phyloP scores from a whole-genome alignment of 1,140 invertebrate species.

The Zaprionus tsacasi region DNA sequence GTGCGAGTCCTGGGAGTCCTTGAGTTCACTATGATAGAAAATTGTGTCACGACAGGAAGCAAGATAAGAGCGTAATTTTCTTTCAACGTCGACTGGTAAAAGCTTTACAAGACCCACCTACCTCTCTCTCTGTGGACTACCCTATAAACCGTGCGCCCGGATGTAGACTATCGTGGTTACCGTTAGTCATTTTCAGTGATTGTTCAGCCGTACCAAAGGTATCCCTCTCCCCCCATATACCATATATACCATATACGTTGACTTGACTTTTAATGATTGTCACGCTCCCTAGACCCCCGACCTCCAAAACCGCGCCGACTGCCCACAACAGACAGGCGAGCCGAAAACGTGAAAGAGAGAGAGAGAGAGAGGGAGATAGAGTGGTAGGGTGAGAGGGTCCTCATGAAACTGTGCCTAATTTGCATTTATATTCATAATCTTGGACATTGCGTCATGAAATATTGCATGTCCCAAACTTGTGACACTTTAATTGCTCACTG shows the following conservation, averaged over 20 bases:
- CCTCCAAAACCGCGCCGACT: not conserved
- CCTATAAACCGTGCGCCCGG: constrained; percentile 60
- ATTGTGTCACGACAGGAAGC: constrained; percentile 84
- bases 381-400: not conserved
- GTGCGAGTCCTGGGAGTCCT: constrained; percentile 25
- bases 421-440: constrained; percentile 83
- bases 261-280: constrained; percentile 82
- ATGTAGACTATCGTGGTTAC: constrained; percentile 82
- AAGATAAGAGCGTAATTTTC: constrained; percentile 84
- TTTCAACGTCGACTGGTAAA: constrained; percentile 68
- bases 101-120: constrained; percentile 48
- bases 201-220: constrained; percentile 69
- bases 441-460: constrained; percentile 80
- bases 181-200: constrained; percentile 83
- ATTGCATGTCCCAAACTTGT: constrained; percentile 79
- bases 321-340: constrained; percentile 64
- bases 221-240: constrained; percentile 4
- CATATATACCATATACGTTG: constrained; percentile 38
- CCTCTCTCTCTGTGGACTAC: not conserved
- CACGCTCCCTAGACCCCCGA: constrained; percentile 62
- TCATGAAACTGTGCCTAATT: constrained; percentile 62
- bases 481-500: constrained; percentile 80
- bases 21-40: constrained; percentile 78
- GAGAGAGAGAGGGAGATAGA: not conserved
- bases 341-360: not conserved